phyloP scores from a whole-genome alignment of 2,888 invertebrate species.

The Synergus itoensis region DNA sequence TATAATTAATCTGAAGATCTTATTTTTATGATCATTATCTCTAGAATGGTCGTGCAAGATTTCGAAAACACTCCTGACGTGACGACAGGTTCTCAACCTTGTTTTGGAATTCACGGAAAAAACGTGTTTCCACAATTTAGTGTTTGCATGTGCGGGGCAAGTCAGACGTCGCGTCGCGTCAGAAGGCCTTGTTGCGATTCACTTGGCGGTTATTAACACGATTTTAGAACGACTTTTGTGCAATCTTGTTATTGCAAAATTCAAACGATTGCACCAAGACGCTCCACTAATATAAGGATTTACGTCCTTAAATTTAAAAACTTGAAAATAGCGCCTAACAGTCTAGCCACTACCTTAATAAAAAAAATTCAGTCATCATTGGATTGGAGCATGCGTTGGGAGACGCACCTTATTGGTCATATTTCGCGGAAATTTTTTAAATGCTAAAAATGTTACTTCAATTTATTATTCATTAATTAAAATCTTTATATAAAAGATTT shows the following conservation, averaged over 20 bases:
- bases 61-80: not conserved
- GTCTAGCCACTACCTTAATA: not conserved
- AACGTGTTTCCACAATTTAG: constrained; percentile 42
- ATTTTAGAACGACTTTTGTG: constrained; percentile 68
- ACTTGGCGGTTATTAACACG: constrained; percentile 68
- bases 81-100: constrained; percentile 51
- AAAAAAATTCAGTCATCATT: not conserved
- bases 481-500: too few relatives aligned
- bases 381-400: too few relatives aligned
- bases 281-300: constrained; percentile 47
- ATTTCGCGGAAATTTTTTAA: too few relatives aligned
- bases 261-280: constrained; percentile 51
- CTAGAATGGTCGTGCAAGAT: too few relatives aligned
- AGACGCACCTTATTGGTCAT: too few relatives aligned
- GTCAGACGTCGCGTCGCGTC: constrained; percentile 46
- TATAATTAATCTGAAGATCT: too few relatives aligned
- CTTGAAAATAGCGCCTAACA: not conserved
- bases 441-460: too few relatives aligned
- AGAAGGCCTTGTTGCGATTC: constrained; percentile 67
- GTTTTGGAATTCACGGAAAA: constrained; percentile 62
- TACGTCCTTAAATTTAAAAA: not conserved
- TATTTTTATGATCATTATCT: too few relatives aligned
- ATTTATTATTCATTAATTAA: too few relatives aligned
- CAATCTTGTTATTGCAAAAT: constrained; percentile 62
- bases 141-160: constrained; percentile 63